Conservation (phyloP, 2,797 vertebrate genomes). For the Hipposideros larvatus region DNA sequence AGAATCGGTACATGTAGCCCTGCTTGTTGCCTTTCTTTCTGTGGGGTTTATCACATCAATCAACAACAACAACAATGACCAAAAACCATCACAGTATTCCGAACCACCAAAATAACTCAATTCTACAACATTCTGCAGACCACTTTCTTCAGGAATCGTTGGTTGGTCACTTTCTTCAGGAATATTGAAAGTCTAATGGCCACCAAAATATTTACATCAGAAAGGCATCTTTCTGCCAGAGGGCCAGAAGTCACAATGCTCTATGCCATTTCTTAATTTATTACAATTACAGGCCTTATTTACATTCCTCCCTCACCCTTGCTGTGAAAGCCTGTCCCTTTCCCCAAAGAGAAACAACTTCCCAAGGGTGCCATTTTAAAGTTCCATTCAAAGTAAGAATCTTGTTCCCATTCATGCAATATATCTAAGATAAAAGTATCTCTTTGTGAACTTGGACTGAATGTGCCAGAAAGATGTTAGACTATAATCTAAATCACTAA, state of each 20-base stretch:
- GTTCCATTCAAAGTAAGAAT: constrained; percentile 25
- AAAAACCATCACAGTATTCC: background rate
- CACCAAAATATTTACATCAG: constrained; percentile 66
- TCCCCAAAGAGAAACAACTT: background rate
- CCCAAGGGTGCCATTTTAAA: background rate
- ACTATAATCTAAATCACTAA: constrained; percentile 2
- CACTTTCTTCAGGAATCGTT: background rate
- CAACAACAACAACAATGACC: background rate
- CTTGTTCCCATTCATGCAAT: constrained; percentile 13
- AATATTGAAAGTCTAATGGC: background rate
- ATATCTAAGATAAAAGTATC: constrained; percentile 36
- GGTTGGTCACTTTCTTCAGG: background rate
- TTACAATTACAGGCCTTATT: constrained; percentile 50
- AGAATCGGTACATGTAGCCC: background rate
- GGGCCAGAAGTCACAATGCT: background rate
- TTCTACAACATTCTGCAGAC: background rate
- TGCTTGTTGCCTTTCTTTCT: background rate
- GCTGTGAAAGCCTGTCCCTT: background rate
- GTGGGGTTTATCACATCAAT: background rate
- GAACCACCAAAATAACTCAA: background rate
- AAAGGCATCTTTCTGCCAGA: constrained; percentile 46
- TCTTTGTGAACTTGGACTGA: background rate
- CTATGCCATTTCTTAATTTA: background rate
- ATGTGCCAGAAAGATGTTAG: constrained; percentile 32
- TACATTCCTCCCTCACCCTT: constrained; percentile 54